A percentile compares a stretch with the other conserved stretches of the same genome.
Evolutionary conservation across 1,140 invertebrate genomes (phyloP).

Genomic region (Cotesia typhae): DNA sequence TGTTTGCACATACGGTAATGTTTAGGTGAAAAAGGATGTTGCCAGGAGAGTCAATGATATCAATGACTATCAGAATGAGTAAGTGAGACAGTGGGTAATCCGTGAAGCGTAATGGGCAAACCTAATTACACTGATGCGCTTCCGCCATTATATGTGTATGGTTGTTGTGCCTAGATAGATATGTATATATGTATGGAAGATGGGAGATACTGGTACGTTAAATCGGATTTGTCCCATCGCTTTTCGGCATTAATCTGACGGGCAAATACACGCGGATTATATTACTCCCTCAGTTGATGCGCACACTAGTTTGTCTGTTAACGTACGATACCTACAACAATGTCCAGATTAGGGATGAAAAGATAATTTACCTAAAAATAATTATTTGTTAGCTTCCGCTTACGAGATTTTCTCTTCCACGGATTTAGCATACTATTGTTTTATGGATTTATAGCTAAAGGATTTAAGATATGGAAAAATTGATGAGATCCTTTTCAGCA

Average conservation of each 20-base stretch:
- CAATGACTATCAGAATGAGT: slow-evolving; percentile 30
- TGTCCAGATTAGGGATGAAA: neutral
- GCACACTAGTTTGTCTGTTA: slow-evolving; percentile 30
- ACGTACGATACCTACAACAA: slow-evolving; percentile 8
- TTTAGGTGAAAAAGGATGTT: neutral
- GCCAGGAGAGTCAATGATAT: slow-evolving; percentile 25
- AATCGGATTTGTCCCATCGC: slow-evolving; percentile 45
- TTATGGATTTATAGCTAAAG: no score
- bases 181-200: neutral
- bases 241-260: slow-evolving; percentile 42
- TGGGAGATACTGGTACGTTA: slow-evolving; percentile 31
- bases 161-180: no score
- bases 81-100: slow-evolving; percentile 29
- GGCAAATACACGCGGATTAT: slow-evolving; percentile 43
- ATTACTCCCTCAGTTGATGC: slow-evolving; percentile 31
- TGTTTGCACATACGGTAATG: no score
- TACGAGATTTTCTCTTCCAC: no score
- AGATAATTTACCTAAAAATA: no score
- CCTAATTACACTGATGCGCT: slow-evolving; percentile 38
- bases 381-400: no score
- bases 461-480: no score
- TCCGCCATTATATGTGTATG: slow-evolving; percentile 3
- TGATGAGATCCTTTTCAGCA: no score
- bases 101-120: slow-evolving; percentile 36
- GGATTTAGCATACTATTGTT: no score